phyloP scores from a whole-genome alignment of 1,140 invertebrate species.

The Cephus cinctus region DNA sequence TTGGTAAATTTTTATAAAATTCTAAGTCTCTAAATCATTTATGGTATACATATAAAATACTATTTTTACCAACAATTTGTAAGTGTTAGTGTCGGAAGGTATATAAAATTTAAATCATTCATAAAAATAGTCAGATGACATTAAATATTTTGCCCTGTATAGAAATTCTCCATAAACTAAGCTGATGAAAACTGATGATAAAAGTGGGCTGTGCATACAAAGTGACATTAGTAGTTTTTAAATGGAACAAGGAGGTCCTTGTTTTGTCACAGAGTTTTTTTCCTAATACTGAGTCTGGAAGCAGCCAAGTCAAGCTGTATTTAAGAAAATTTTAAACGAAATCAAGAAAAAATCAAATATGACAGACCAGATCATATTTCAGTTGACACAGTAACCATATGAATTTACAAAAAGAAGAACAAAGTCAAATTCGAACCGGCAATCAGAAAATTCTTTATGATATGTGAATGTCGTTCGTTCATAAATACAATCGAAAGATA shows the following conservation, averaged over 20 bases:
- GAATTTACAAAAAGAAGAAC: neutral
- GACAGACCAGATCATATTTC: too few species aligned
- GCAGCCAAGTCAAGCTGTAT: constrained; percentile 44
- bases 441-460: constrained; percentile 19
- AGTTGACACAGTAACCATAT: too few species aligned
- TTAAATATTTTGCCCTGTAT: constrained; percentile 1
- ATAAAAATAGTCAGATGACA: constrained; percentile 29
- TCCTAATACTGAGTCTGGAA: constrained; percentile 52
- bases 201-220: constrained; percentile 8
- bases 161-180: constrained; percentile 21
- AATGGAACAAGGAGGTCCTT: too few species aligned
- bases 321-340: neutral
- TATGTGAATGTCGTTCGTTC: constrained; percentile 30
- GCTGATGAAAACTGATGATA: constrained; percentile 23
- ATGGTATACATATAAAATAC: constrained; percentile 32
- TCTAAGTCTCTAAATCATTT: constrained; percentile 21
- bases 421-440: neutral
- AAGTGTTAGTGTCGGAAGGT: constrained; percentile 19
- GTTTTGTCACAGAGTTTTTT: constrained; percentile 26
- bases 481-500: neutral
- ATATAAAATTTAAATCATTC: constrained; percentile 34
- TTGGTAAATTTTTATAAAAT: constrained; percentile 33
- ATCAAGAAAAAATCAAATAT: constrained; percentile 12
- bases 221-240: constrained; percentile 10
- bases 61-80: constrained; percentile 26